Evolutionary conservation across 2,797 vertebrate species (phyloP).

Genomic region (Myotis daubentonii): DNA sequence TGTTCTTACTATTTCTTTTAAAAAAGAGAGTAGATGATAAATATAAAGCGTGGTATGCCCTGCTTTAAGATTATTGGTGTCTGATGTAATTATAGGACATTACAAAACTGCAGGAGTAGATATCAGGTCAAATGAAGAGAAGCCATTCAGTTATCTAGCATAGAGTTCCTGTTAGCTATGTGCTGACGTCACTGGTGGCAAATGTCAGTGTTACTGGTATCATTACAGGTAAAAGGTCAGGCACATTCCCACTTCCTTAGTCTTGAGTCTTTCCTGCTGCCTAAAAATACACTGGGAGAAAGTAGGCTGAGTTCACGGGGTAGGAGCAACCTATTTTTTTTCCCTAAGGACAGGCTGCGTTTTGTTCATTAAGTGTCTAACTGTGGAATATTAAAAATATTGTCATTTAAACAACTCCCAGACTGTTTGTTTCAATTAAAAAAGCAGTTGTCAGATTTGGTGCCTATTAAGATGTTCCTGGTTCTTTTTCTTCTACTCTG

Average conservation of each 20-base stretch:
- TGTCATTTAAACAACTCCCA: not conserved
- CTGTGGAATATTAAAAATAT: conserved; percentile 14
- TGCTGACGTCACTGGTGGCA: not conserved
- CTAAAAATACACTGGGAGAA: conserved; percentile 63
- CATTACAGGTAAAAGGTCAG: conserved; percentile 69
- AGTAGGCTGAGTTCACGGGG: not conserved
- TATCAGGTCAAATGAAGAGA: not conserved
- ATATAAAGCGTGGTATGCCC: not conserved
- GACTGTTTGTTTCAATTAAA: not conserved
- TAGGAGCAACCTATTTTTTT: not conserved
- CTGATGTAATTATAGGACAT: not conserved
- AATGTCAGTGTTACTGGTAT: not conserved
- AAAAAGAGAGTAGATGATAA: not conserved
- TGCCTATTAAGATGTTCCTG: not conserved
- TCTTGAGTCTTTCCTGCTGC: conserved; percentile 56
- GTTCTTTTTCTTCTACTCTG: conserved; percentile 6
- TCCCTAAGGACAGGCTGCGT: not conserved
- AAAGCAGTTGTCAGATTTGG: not conserved
- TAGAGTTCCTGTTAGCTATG: not conserved
- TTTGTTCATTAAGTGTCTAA: not conserved
- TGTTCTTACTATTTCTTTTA: not conserved
- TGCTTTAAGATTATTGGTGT: conserved; percentile 17
- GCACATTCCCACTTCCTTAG: conserved; percentile 44
- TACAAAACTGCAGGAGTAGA: not conserved
- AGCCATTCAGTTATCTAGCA: not conserved